phyloP scores from a whole-genome alignment of 2,113 vertebrate species.

The Acrocephalus kingi region DNA sequence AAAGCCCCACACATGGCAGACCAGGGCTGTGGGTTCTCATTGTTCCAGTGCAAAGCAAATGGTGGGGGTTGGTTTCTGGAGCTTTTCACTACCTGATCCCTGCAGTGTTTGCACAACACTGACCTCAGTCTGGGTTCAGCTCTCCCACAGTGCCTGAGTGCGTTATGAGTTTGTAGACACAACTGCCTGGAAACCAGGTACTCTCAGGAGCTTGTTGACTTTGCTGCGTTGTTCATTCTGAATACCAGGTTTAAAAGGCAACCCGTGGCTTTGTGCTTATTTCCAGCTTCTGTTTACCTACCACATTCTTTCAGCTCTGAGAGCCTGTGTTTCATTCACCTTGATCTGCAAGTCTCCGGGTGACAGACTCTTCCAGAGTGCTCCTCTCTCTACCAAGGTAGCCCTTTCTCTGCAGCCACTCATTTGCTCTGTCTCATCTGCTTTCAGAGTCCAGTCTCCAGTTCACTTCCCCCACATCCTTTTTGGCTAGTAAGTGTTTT shows the following conservation, averaged over 20 bases:
- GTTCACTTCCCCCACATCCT: not conserved
- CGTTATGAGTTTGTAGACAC: not conserved
- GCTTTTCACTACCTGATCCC: not conserved
- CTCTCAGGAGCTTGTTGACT: not conserved
- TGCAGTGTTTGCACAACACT: not conserved
- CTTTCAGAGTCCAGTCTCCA: not conserved
- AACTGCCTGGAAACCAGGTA: constrained; percentile 9
- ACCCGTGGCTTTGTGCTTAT: not conserved
- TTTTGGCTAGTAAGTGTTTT: not conserved
- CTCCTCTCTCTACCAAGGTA: not conserved
- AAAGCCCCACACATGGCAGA: not conserved
- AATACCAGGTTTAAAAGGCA: not conserved
- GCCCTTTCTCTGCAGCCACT: not conserved
- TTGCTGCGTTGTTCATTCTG: not conserved
- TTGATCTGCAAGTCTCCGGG: not conserved
- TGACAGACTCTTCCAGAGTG: not conserved
- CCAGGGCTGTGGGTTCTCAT: rapidly evolving
- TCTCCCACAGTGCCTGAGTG: not conserved
- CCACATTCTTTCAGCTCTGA: not conserved
- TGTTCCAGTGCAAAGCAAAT: not conserved
- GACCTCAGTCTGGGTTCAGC: not conserved
- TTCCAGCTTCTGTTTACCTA: not conserved
- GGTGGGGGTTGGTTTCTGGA: not conserved
- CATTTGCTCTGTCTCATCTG: not conserved
- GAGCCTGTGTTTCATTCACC: not conserved